Base-by-base conservation (phyloP, 2,888 invertebrate species). In the Drosophila tripunctata region DNA sequence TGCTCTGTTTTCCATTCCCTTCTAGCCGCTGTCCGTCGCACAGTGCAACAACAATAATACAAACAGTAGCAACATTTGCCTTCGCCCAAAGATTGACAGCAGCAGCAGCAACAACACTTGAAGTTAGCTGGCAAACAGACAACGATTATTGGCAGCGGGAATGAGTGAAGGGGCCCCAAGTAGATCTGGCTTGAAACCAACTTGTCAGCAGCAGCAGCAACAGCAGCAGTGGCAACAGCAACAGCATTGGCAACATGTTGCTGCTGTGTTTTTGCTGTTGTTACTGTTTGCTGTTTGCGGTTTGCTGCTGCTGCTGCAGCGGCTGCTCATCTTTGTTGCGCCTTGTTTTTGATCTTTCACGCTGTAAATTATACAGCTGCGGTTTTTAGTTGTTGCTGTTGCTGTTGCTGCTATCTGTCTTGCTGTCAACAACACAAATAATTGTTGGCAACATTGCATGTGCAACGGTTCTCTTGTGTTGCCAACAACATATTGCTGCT, bases 51-150 rank as follows among this genome's bases (percentile, higher is more conserved):
- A 40, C 66, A 71, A 71, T 74, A 74, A 65, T n/a, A n/a, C 52
- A 60, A 81, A 83, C 80, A 86, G 81, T 86, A 86, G 81, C 87
- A 60, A 67, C 84, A 87, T 81, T 81, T 81, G 84, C 87, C 87
- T 87, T 69, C 56, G 73, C 83, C 73, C 65, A 27, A 78, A 87
- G 81, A 81, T 81, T 81, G 81, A 81, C 81, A 81, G 87, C 77
- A 36, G 50, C n/a, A 67, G 61, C 72, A 36, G 50, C 68, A 50
- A 48, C 56, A 54, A 60, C 63, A 67, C 63, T 63, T 60, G 68
- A 65, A 52, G 68, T 45, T 82, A 40, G 55, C 54, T 38, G 17
- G 38, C 51, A 40, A 51, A 51, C 19, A 30, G 22, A 56, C 43
- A 55, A 57, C 58, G 51, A 33, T 27, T 60, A 43, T 60, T 64